These are phyloP conservation scores for Dryoscopus gambensis DNA, from an alignment of 2,113 vertebrate genomes.

Conservation along the genomic window DNA sequence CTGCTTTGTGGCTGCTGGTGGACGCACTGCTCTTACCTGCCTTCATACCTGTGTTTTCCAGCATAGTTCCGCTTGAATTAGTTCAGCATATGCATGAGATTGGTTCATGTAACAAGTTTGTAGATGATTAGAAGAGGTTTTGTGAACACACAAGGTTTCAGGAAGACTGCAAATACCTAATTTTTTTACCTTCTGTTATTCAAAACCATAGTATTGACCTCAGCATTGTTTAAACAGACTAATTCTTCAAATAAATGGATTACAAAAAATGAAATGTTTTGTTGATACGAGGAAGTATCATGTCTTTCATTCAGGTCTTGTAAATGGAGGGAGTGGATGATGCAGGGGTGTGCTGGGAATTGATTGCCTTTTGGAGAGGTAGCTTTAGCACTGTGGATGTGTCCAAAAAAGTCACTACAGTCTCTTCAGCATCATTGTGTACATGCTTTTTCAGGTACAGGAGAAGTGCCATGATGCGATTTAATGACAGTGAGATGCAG, in stretches of 20 bases:
- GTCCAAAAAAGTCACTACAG: background rate
- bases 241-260: background rate
- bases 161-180: background rate
- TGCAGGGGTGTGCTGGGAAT: background rate
- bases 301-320: background rate
- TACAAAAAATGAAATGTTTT: background rate
- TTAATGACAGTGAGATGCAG: background rate
- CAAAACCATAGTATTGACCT: background rate
- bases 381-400: background rate
- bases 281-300: background rate
- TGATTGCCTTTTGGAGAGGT: background rate
- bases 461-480: background rate
- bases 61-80: background rate
- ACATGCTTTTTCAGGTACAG: background rate
- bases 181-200: background rate
- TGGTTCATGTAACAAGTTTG: background rate
- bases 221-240: background rate
- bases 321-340: background rate
- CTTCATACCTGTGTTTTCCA: background rate
- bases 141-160: background rate
- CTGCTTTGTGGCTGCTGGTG: background rate
- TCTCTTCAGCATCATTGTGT: background rate
- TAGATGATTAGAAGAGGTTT: background rate
- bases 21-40: background rate
- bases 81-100: accelerated